Evolutionary conservation across 2,888 invertebrate species (phyloP).

Genomic region (Himalopsyche kuldschensis): DNA sequence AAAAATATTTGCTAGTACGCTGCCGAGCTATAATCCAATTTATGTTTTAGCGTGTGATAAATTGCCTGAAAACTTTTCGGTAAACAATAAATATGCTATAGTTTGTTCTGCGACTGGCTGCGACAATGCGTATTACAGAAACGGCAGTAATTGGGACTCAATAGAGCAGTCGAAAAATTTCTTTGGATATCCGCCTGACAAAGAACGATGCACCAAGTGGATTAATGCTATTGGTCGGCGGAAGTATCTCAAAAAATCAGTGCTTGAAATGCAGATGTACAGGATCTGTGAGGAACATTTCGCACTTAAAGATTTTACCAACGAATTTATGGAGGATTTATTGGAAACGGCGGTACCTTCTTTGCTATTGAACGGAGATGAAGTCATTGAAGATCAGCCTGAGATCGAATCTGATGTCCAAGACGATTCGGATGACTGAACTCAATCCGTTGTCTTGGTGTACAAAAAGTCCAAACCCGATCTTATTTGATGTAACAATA

Average conservation of each 20-base stretch:
- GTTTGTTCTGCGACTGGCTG: conserved; percentile 17
- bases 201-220: conserved; percentile 20
- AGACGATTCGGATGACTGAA: neutral
- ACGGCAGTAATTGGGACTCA: conserved; percentile 25
- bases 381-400: neutral
- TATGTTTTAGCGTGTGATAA: conserved; percentile 19
- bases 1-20: conserved; percentile 11
- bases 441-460: too few relatives aligned
- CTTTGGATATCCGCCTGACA: conserved; percentile 24
- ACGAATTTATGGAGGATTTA: conserved; percentile 23
- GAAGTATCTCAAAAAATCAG: conserved; percentile 16
- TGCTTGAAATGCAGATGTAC: conserved; percentile 19
- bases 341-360: conserved; percentile 16
- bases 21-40: conserved; percentile 9
- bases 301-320: conserved; percentile 22
- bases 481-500: too few relatives aligned
- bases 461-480: too few relatives aligned
- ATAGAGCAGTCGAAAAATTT: conserved; percentile 29
- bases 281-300: conserved; percentile 30
- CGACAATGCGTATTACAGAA: conserved; percentile 24
- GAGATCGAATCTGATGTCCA: neutral
- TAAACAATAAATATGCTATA: conserved; percentile 15
- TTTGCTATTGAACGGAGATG: neutral
- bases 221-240: conserved; percentile 6
- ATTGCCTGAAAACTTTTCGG: neutral